A percentile compares a stretch with the other conserved stretches of the same genome.
Evolutionary conservation across 2,113 vertebrate genomes (phyloP).

Genomic region (Cranoglanis bouderius): DNA sequence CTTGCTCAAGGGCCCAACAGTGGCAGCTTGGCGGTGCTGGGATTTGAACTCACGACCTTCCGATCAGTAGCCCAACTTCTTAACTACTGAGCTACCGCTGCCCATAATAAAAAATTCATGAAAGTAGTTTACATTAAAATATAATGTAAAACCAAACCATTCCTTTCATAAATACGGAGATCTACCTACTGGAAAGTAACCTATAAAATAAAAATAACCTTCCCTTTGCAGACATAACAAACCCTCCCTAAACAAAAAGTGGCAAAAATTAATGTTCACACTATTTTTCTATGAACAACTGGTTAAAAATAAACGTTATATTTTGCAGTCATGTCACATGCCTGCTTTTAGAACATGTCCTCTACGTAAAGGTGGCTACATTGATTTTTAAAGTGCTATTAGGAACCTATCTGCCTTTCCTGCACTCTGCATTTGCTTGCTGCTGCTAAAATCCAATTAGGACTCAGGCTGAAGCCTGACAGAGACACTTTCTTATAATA

Average conservation of each 20-base stretch:
- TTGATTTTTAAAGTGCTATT: conserved; percentile 63
- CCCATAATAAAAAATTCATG: too few relatives aligned
- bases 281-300: not conserved
- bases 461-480: not conserved
- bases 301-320: not conserved
- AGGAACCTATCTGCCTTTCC: conserved; percentile 50
- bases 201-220: not conserved
- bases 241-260: not conserved
- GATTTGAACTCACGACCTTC: too few relatives aligned
- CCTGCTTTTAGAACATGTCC: not conserved
- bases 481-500: not conserved
- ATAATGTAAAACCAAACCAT: not conserved
- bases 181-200: not conserved
- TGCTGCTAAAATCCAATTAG: conserved; percentile 29
- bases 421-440: conserved; percentile 41
- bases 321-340: not conserved
- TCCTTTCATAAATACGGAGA: not conserved
- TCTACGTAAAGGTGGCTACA: conserved; percentile 50
- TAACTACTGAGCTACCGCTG: too few relatives aligned
- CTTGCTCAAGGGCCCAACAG: too few relatives aligned
- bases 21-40: too few relatives aligned
- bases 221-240: not conserved
- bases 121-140: too few relatives aligned
- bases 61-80: too few relatives aligned
- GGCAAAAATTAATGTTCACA: not conserved